Evolutionary conservation across 2,888 invertebrate species (phyloP).

Genomic region (Lasioglossum villosulum): DNA sequence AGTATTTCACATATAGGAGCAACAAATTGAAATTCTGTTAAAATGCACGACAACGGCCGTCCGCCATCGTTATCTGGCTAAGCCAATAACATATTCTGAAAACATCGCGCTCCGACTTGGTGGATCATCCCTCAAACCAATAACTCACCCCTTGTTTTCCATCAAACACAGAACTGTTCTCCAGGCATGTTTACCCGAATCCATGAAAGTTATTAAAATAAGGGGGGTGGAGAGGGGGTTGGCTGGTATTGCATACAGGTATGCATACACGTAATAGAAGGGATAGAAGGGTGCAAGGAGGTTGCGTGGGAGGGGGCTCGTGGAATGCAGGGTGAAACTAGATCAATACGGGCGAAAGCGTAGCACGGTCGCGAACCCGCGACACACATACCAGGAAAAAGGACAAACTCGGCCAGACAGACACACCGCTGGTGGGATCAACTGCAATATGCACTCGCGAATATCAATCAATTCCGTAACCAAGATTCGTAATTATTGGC

Average conservation of each 20-base stretch:
- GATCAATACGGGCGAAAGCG: constrained; percentile 77
- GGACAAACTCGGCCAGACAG: constrained; percentile 38
- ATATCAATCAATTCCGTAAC: neutral
- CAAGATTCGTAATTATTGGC: neutral
- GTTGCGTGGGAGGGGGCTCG: constrained; percentile 42
- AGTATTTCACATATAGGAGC: neutral
- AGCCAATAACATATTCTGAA: constrained; percentile 1
- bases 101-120: neutral
- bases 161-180: neutral
- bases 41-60: neutral
- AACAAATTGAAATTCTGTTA: neutral
- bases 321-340: constrained; percentile 70
- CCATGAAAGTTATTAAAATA: constrained; percentile 26
- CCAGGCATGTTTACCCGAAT: neutral
- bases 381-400: constrained; percentile 71
- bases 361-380: constrained; percentile 77
- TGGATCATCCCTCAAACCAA: constrained; percentile 2
- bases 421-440: neutral
- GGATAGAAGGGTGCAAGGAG: constrained; percentile 52
- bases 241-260: constrained; percentile 18
- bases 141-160: constrained; percentile 2
- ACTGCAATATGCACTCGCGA: constrained; percentile 4
- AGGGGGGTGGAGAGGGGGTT: neutral
- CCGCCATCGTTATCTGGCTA: neutral
- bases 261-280: constrained; percentile 31